phyloP scores from a whole-genome alignment of 2,113 vertebrate genomes.

The Anolis carolinensis region DNA sequence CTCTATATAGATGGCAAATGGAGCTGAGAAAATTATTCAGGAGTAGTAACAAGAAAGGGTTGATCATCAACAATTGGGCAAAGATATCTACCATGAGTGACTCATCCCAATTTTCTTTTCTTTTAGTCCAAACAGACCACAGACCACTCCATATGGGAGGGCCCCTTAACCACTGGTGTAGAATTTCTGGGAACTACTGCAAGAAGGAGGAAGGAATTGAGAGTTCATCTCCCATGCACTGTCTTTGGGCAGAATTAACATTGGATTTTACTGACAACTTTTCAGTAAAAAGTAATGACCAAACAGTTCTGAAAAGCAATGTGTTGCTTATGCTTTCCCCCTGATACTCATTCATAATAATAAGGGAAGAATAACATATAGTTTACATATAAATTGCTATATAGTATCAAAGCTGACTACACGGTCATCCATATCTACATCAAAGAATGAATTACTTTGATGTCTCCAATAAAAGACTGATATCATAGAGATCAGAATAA shows the following conservation, averaged over 20 bases:
- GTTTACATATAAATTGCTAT: neutral
- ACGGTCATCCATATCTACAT: neutral
- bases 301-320: neutral
- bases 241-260: too few relatives aligned
- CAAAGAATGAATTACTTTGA: constrained; percentile 3
- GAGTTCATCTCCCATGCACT: too few relatives aligned
- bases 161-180: too few relatives aligned
- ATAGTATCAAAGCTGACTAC: neutral
- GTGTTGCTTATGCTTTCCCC: constrained; percentile 31
- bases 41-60: too few relatives aligned
- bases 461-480: neutral
- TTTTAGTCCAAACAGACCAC: neutral
- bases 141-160: neutral
- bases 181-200: too few relatives aligned
- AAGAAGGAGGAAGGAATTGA: too few relatives aligned
- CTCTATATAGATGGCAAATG: neutral
- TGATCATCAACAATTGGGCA: too few relatives aligned
- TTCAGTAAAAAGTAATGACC: neutral
- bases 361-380: constrained; percentile 16
- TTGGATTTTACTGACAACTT: neutral
- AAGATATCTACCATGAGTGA: neutral
- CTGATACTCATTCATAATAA: neutral
- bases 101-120: neutral
- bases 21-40: too few relatives aligned
- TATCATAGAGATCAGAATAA: neutral